phyloP scores from a whole-genome alignment of 2,888 invertebrate species.

The Cryptus viduatorius region DNA sequence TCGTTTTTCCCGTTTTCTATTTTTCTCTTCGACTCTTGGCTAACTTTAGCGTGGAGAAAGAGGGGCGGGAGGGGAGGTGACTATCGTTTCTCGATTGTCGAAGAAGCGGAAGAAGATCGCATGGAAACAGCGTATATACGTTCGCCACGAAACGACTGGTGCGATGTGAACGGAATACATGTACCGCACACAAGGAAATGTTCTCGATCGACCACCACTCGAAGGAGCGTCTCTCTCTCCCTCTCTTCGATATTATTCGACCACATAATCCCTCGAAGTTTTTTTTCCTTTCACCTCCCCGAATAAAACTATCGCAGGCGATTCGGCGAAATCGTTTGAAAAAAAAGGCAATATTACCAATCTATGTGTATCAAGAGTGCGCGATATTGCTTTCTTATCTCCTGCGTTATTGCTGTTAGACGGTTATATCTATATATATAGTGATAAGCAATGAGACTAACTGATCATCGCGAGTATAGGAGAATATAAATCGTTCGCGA shows the following conservation, averaged over 20 bases:
- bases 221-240: constrained; percentile 45
- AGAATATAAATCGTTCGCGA: constrained; percentile 24
- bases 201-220: constrained; percentile 45
- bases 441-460: constrained; percentile 24
- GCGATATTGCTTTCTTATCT: constrained; percentile 62
- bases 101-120: constrained; percentile 8
- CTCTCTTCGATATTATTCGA: constrained; percentile 74
- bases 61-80: background rate
- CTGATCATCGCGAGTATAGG: constrained; percentile 1
- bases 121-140: constrained; percentile 6
- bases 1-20: background rate
- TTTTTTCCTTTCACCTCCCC: constrained; percentile 39
- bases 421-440: background rate
- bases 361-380: constrained; percentile 62
- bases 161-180: background rate
- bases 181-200: constrained; percentile 15
- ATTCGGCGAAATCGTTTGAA: constrained; percentile 6
- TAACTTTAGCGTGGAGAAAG: constrained; percentile 32
- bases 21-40: constrained; percentile 12
- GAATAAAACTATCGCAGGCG: constrained; percentile 48
- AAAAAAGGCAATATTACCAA: constrained; percentile 47
- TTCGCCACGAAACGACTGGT: constrained; percentile 25
- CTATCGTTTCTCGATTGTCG: constrained; percentile 22
- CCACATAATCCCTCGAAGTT: constrained; percentile 71
- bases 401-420: background rate